These are phyloP conservation scores for Protonemura montana DNA, from an alignment of 2,888 invertebrate genomes.

Conservation along the genomic window DNA sequence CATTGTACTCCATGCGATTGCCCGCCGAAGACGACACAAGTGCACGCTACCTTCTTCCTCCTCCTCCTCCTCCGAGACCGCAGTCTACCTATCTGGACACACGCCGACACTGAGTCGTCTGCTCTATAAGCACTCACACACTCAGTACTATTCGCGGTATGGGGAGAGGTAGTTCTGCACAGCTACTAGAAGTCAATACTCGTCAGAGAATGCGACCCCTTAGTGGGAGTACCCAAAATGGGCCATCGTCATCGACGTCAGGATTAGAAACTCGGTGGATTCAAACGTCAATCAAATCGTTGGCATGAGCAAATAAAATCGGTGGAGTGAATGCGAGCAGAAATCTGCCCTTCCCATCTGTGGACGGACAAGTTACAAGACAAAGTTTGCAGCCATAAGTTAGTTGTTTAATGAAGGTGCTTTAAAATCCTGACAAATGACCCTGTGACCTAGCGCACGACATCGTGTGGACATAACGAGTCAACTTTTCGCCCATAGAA, in stretches of 20 bases:
- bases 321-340: not conserved
- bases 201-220: not conserved
- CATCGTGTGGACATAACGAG: constrained; percentile 2
- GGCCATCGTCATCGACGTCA: not conserved
- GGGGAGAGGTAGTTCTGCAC: no score
- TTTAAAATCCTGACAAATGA: not conserved
- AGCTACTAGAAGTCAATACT: not conserved
- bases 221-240: not conserved
- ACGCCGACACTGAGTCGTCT: no score
- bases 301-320: not conserved
- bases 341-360: not conserved
- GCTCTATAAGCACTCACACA: no score
- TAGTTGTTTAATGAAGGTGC: constrained; percentile 1
- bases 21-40: not conserved
- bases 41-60: not conserved
- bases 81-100: no score
- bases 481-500: not conserved
- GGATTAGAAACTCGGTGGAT: not conserved
- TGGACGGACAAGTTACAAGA: not conserved
- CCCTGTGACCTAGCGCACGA: not conserved
- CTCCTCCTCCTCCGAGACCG: no score
- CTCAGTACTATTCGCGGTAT: no score
- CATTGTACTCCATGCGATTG: not conserved
- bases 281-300: not conserved
- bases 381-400: not conserved